Conservation (phyloP, 2,888 invertebrate species). For the Meloe dianella region DNA sequence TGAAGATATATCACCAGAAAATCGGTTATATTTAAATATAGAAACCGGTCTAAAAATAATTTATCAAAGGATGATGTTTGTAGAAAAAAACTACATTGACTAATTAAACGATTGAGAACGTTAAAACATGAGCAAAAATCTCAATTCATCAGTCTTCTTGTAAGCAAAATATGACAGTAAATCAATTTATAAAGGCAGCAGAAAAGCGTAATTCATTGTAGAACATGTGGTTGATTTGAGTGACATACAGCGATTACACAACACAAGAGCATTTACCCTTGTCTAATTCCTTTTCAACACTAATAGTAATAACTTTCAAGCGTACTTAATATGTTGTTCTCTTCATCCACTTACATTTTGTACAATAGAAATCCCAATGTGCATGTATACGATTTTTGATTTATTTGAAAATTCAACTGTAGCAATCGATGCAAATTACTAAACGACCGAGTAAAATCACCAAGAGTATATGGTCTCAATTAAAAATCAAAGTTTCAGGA, state of each 20-base stretch:
- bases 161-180: neutral
- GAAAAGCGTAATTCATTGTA: neutral
- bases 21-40: too few relatives aligned
- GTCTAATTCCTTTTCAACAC: neutral
- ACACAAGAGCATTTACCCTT: neutral
- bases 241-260: neutral
- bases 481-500: neutral
- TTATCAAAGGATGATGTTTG: too few relatives aligned
- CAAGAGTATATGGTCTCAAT: neutral
- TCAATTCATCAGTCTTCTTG: neutral
- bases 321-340: neutral
- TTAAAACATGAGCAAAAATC: too few relatives aligned
- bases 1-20: too few relatives aligned
- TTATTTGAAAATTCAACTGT: neutral
- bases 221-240: neutral
- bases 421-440: neutral
- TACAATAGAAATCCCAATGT: neutral
- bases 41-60: too few relatives aligned
- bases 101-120: too few relatives aligned
- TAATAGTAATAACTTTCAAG: neutral
- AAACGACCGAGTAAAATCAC: neutral
- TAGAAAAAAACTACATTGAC: too few relatives aligned
- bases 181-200: neutral
- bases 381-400: neutral
- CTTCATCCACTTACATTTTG: neutral